phyloP scores from a whole-genome alignment of 2,113 vertebrate genomes.

The Acanthisitta chloris region DNA sequence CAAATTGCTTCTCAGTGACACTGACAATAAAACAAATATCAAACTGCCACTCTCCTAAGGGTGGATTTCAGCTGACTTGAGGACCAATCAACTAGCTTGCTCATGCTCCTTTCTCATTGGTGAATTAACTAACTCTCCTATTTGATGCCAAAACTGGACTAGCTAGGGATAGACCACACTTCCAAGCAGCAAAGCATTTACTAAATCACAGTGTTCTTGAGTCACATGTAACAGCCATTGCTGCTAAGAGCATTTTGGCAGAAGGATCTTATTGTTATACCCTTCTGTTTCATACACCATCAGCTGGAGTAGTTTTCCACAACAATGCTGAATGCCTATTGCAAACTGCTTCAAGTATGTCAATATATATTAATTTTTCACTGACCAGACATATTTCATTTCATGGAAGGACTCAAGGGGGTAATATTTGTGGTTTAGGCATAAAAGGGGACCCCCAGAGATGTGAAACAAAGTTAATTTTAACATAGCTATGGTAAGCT shows the following conservation, averaged over 20 bases:
- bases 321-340: neutral
- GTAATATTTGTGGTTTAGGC: neutral
- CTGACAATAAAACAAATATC: neutral
- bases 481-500: neutral
- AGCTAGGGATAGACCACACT: neutral
- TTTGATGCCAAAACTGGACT: neutral
- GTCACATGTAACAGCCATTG: neutral
- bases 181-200: neutral
- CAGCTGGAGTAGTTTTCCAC: neutral
- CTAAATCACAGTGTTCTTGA: neutral
- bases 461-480: neutral
- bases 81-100: neutral
- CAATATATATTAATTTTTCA: neutral
- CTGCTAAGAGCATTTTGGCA: neutral
- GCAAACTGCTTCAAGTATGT: neutral
- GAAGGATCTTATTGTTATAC: neutral
- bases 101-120: neutral
- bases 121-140: neutral
- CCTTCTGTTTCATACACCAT: conserved; percentile 10
- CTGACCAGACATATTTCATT: neutral
- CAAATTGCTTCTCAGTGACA: neutral
- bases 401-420: neutral
- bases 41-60: neutral
- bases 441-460: neutral
- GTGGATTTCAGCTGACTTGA: neutral